Evolutionary conservation across 2,113 vertebrate species (phyloP), one percentile per base, ranked within the genome.

Genomic region (Cynoglossus semilaevis): DNA sequence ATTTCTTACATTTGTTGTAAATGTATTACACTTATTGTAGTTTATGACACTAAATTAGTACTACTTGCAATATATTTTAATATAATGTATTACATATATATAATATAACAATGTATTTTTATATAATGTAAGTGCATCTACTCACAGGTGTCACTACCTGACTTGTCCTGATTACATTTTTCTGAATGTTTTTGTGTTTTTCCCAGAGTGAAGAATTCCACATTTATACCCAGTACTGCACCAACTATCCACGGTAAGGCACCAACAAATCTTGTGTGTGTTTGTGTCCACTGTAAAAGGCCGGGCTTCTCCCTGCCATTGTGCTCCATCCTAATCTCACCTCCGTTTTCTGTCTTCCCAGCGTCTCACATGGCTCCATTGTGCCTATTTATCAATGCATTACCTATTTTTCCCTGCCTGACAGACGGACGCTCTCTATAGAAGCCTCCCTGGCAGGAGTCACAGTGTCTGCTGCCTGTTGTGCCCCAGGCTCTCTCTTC

Each of bases 221-320:
- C 80, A 94, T 98, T 76, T 98, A 98, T 51, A 98, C 95, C 0
- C 94, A 98, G 82, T 98, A 98, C 76, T 97, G 95, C 85, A 97
- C 95, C 56, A 98, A 98, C 88, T 98, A 98, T 54, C 95, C 95
- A 50, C 93, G 94, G 95, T 88, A 79, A 84, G 82, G 67, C 45
- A 14, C 22, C 0, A 13, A 1, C 7, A n/a, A 2, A 7, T 0
- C 40, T n/a, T 54, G 18, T 46, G 15, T 63, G 17, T 14, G 14
- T 56, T 37, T 47, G 15, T 53, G 37, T 40, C 53, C 37, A 9
- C 58, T 49, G 55, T 36, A 62, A 40, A 44, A 49, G n/a, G 16
- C 17, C 34, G 15, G 8, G 48, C 22, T 6, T 41, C 35, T 38
- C 3, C 7, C 47, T 47, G 13, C 36, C 46, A 12, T n/a, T 72